Percentiles rank a stretch among this genome's conserved stretches.
These are phyloP conservation scores for Troglohyphantes excavatus DNA, from an alignment of 2,888 invertebrate genomes.

Conservation along the genomic window DNA sequence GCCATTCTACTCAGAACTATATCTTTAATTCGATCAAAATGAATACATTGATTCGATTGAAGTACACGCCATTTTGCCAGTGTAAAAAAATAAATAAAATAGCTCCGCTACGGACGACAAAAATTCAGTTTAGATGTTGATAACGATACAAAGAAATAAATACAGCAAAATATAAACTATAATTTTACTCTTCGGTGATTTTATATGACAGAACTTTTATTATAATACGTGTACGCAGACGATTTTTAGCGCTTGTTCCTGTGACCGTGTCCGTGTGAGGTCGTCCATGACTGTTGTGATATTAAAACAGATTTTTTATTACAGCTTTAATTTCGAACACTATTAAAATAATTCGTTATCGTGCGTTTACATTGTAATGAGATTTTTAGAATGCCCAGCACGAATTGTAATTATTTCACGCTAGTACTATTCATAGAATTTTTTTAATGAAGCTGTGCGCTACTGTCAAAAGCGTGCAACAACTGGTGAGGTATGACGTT, in stretches of 20 bases:
- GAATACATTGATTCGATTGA: too few relatives aligned
- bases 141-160: too few relatives aligned
- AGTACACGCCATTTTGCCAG: too few relatives aligned
- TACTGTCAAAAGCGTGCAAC: neutral
- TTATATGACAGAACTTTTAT: slow-evolving; percentile 2
- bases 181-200: slow-evolving; percentile 15
- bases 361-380: slow-evolving; percentile 28
- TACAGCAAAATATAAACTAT: neutral
- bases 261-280: slow-evolving; percentile 32
- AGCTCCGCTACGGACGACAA: too few relatives aligned
- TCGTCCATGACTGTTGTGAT: slow-evolving; percentile 20
- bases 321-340: neutral
- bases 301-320: neutral
- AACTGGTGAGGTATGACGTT: neutral
- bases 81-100: too few relatives aligned
- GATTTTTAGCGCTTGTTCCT: neutral
- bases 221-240: neutral
- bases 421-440: neutral
- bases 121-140: too few relatives aligned
- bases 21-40: too few relatives aligned
- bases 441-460: neutral
- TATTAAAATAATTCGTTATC: slow-evolving; percentile 35
- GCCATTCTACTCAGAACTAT: too few relatives aligned
- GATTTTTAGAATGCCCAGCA: slow-evolving; percentile 15
- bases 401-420: slow-evolving; percentile 36